These are phyloP conservation scores for Ophion ellenae DNA, from an alignment of 2,888 invertebrate species.

Conservation along the genomic window DNA sequence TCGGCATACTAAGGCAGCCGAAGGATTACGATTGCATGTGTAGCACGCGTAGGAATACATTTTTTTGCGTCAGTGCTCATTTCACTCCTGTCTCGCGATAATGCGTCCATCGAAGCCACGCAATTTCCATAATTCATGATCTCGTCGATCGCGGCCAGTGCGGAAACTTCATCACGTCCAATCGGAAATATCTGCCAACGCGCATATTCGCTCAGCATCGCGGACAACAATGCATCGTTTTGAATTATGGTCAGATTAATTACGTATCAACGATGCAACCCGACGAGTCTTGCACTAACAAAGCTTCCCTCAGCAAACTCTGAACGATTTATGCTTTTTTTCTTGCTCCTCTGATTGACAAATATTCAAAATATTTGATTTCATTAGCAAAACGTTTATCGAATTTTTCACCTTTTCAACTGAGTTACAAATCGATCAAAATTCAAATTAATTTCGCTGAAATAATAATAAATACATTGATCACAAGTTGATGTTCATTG, in stretches of 20 bases:
- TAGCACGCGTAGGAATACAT: neutral
- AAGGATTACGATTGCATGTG: neutral
- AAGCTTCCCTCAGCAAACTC: neutral
- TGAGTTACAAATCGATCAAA: too few species aligned
- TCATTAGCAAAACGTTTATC: too few species aligned
- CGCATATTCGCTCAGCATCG: conserved; percentile 10
- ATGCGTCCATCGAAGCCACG: neutral
- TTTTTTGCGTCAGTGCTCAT: conserved; percentile 10
- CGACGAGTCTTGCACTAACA: neutral
- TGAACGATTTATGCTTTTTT: neutral
- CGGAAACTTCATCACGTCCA: conserved; percentile 44
- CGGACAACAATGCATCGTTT: conserved; percentile 26
- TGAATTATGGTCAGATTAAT: conserved; percentile 25
- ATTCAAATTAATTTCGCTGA: too few species aligned
- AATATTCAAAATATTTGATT: neutral
- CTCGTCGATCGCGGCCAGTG: conserved; percentile 17
- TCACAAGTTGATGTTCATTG: too few species aligned
- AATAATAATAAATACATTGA: too few species aligned
- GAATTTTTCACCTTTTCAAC: too few species aligned
- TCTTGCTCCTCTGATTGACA: neutral
- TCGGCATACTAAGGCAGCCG: neutral
- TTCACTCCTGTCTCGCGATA: neutral
- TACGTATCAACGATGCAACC: conserved; percentile 11
- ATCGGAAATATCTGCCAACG: conserved; percentile 45
- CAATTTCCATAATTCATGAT: conserved; percentile 55